Base-by-base conservation (phyloP, 2,888 invertebrate species). In the Diachrysia chrysitis region DNA sequence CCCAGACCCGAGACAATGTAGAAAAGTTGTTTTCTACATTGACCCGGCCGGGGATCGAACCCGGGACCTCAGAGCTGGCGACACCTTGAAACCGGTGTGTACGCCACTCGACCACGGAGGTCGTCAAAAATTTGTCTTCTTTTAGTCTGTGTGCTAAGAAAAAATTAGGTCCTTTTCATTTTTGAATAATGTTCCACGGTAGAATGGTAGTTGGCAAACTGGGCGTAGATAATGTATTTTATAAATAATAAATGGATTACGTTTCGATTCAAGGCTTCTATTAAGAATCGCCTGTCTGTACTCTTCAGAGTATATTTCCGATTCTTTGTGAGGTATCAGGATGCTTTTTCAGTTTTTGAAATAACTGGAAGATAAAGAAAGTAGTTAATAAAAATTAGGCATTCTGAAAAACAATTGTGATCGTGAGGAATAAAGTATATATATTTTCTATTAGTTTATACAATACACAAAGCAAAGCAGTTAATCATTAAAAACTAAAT, bases 181-280 rank as follows among this genome's bases (percentile, higher is more conserved):
- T 82, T 70, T 70, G 72, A 82, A 80, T 75, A 75, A 82, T 81
- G 75, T 73, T 78, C 75, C 60, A 68, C 58, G 65, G 68, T 60
- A 67, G 64, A 73, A 71, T 66, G 55, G 70, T 58, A 59, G 60
- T 76, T 48, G 29, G 67, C 57, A 58, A 51, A 66, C 54, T 63
- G 35, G 66, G 62, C 62, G 61, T 64, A 58, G 23, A 58, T 53
- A 65, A 71, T 62, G 57, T 64, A 51, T 63, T 66, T 69, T 73
- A 56, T 66, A 37, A 63, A 69, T 57, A 48, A 35, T 58, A 76
- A 59, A 81, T 75, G 69, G 53, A 78, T 74, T 51, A 58, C 55
- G 48, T 56, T 16, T 63, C 29, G 16, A 61, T 46, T 58, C 17
- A 60, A 37, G 58, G 32, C 42, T 64, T 68, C 74, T 68, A 51